A percentile compares a stretch with the other conserved stretches of the same genome.
These are phyloP conservation scores for Dendroctonus ponderosae DNA, from an alignment of 1,140 invertebrate species.

Conservation along the genomic window DNA sequence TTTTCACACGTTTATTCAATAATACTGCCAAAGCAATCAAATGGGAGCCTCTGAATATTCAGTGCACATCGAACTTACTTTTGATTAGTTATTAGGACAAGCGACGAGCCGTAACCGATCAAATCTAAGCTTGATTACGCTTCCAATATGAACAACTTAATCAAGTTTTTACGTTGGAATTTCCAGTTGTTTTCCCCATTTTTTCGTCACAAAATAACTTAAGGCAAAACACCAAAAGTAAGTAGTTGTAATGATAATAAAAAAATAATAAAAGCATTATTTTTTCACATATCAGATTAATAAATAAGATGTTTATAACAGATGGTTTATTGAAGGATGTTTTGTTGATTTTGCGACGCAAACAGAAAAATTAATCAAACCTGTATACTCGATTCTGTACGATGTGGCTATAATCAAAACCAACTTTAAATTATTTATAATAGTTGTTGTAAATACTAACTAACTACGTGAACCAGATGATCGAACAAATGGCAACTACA, in stretches of 20 bases:
- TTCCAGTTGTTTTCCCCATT: background rate
- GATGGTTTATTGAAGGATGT: conserved; percentile 30
- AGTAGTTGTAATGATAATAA: conserved; percentile 25
- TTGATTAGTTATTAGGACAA: too few relatives aligned
- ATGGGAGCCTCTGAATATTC: too few relatives aligned
- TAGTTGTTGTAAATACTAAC: background rate
- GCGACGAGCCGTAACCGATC: too few relatives aligned
- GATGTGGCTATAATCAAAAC: conserved; percentile 21
- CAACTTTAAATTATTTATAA: background rate
- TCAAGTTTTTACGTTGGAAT: too few relatives aligned
- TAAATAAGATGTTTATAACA: conserved; percentile 35
- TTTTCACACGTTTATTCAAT: too few relatives aligned
- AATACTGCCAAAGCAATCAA: too few relatives aligned
- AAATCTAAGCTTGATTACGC: too few relatives aligned
- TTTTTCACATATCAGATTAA: conserved; percentile 41
- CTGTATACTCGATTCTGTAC: conserved; percentile 1
- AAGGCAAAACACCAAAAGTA: conserved; percentile 38
- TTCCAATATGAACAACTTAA: too few relatives aligned
- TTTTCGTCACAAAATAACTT: conserved; percentile 29
- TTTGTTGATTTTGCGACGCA: conserved; percentile 25
- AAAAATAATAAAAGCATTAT: conserved; percentile 36
- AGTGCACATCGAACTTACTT: too few relatives aligned
- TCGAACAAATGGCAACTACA: too few relatives aligned
- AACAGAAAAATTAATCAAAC: conserved; percentile 5
- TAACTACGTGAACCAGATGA: background rate